Evolutionary conservation across 2,113 vertebrate genomes (phyloP), one percentile per base, ranked within the genome.

Genomic region (Spheniscus mendiculus): DNA sequence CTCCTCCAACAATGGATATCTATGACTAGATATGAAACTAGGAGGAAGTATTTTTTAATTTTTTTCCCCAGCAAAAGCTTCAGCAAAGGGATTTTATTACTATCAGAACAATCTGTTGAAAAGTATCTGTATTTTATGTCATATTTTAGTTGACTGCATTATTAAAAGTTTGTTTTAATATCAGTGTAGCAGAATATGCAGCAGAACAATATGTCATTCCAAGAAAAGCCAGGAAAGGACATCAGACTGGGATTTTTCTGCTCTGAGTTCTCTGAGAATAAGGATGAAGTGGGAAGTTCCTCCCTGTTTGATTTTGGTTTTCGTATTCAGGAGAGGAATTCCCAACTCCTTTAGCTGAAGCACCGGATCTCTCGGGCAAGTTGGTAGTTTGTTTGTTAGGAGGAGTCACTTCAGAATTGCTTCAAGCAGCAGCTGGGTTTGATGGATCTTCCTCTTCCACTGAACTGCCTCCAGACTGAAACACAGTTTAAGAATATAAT

Each of bases 1-100:
- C 15, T 44, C 3, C 1, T 77, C 2, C 6, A 65, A 12, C 7
- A 59, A 1, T 42, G 21, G 5, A 19, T 53, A 15, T 30, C 7
- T 62, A 4, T 16, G 6, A 49, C 30, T 45, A 66, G 58, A n/a
- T n/a, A 34, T 16, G 30, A 65, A 90, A 89, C 4, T 36, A 7
- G 1, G 4, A 95, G 27, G 9, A 83, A 70, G 23, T 16, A 0
- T 8, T 52, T 73, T 65, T 55, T 30, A 12, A 11, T 7, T 36
- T 14, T 84, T 84, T 87, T 15, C 27, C 9, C 26, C 9, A 52
- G 23, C 1, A 70, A 70, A 81, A 77, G 0, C 5, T 69, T 94
- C 25, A 72, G 22, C 10, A 81, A 65, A 52, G 9, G 20, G 14
- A 56, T 67, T 55, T 81, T 72, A 11, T 77, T 77, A 17, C 12